phyloP scores from a whole-genome alignment of 2,113 vertebrate genomes.

The Pygoscelis antarcticus region DNA sequence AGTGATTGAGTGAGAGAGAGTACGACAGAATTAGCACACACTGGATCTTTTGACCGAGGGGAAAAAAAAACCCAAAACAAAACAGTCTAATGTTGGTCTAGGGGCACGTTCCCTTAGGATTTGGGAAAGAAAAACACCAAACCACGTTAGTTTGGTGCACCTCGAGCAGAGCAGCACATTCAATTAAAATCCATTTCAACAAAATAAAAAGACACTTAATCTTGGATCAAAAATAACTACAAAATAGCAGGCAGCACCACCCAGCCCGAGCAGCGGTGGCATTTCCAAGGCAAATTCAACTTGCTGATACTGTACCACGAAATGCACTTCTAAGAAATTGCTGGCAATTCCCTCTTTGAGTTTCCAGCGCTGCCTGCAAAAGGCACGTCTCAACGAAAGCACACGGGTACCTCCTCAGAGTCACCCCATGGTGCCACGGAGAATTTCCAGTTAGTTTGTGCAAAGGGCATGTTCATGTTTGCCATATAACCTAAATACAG shows the following conservation, averaged over 20 bases:
- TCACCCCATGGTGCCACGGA: background rate
- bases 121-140: constrained; percentile 74
- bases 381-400: background rate
- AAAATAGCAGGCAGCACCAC: constrained; percentile 7
- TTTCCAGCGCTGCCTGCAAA: constrained; percentile 17
- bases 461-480: background rate
- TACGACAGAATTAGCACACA: constrained; percentile 72
- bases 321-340: constrained; percentile 38
- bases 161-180: constrained; percentile 55
- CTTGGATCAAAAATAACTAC: constrained; percentile 19
- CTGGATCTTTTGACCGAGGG: constrained; percentile 73
- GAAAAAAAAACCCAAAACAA: constrained; percentile 2
- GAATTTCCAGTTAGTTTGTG: background rate
- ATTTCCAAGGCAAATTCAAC: constrained; percentile 55
- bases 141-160: constrained; percentile 51
- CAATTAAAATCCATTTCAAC: constrained; percentile 60
- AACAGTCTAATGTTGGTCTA: constrained; percentile 60
- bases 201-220: constrained; percentile 55
- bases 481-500: background rate
- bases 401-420: background rate
- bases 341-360: background rate
- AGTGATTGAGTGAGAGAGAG: constrained; percentile 68
- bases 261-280: background rate
- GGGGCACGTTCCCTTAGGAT: constrained; percentile 62
- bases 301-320: background rate